Base-by-base conservation (phyloP, 2,888 invertebrate species). In the Octodonta nipae region DNA sequence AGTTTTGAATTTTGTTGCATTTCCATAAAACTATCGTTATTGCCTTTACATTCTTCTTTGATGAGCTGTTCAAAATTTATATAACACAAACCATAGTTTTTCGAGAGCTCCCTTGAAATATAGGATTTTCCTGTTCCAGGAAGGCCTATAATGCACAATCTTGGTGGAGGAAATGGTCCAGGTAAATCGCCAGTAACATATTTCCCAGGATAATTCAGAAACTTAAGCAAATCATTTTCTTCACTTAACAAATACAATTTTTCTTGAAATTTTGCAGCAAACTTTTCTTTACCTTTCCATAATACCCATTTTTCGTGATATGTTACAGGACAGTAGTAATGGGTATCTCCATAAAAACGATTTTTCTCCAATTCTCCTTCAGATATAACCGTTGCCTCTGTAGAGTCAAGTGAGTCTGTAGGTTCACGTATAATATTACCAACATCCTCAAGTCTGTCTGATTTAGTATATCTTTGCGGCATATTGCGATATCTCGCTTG, bases 241-340 rank as follows among this genome's bases (percentile, higher is more conserved):
- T 63, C 69, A 13, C 65, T 61, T 42, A 73, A 64, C 28, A 65
- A 61, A 52, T 75, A 70, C 2, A 68, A 40, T 56, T 66, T 69
- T 36, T 71, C 66, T 40, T 66, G 57, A 44, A 67, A 70, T 44
- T 65, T 65, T 1, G 64, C 59, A 12, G 63, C 52, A 44, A 64
- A 68, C 33, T 72, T 65, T 26, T 66, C 55, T 51, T 70, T 72
- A 8, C 77, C 78, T 55, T 65, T 66, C 70, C 75, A 71, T 13
- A 78, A 50, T 6, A 73, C 60, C 25, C 65, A 60, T 42, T 70
- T 50, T 24, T 70, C 60, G 33, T 58, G 56, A 46, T 66, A 68
- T n/a, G 71, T 61, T 16, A 77, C 65, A 1, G 78, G 78, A 47
- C 78, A 78, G 46, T 67, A 78, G 43, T 63, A 46, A 39, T 60